Base-by-base conservation (phyloP, 2,888 invertebrate genomes). In the Epicampocera succincta region DNA sequence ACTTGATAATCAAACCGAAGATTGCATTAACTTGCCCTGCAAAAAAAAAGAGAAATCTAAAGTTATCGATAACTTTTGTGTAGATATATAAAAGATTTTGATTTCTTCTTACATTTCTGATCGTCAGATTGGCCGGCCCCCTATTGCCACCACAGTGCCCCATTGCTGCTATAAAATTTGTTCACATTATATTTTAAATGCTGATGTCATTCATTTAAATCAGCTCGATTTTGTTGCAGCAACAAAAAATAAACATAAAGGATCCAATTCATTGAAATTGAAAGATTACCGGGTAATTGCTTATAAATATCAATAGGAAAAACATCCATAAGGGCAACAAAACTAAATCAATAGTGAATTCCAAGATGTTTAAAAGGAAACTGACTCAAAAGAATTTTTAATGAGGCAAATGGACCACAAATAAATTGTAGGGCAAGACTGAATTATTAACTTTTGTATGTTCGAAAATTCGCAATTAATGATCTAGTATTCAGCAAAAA, bases 161-260 rank as follows among this genome's bases (percentile, higher is more conserved):
- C 58, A 63, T 44, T 21, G 8, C 66, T 19, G 65, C 42, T 17
- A 61, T 52, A 65, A 44, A 74, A 65, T 74, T 40, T 74, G 69
- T 78, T 46, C 52, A 78, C 54, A 79, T 79, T 79, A 79, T 46
- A 33, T 15, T 65, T 75, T 80, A 56, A 66, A 56, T 68, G 68
- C 68, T 76, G 61, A 83, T 76, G 83, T 80, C 83, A 76, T 83
- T 71, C 61, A 82, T 74, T 73, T 72, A 81, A 73, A 81, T 72
- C 76, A 77, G 56, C 61, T 81, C 42, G 19, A 42, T 17, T 74
- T 50, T 66, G 15, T 58, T 21, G 46, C 44, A 68, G 25, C 29
- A 15, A 33, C 29, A 52, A 52, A 9, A 19, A 17, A 12, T n/a
- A n/a, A 42, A n/a, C 42, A 46, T 3, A 17, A 48, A 33, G 40